These are phyloP conservation scores for Orchesella flavescens DNA, from an alignment of 2,888 invertebrate genomes.

Conservation along the genomic window DNA sequence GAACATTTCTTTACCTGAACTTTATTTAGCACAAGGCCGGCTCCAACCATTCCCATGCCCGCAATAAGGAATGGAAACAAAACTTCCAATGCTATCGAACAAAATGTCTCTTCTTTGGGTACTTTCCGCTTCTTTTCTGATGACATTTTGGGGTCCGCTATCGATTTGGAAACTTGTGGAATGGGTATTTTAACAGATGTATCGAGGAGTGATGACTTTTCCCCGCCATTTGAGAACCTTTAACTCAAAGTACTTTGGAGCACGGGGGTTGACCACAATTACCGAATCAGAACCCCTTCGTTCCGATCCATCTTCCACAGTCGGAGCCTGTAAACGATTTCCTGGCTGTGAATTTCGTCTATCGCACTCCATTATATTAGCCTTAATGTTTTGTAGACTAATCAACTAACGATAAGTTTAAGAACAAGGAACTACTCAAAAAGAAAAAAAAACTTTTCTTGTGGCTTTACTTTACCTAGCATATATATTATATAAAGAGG, in stretches of 20 bases:
- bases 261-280: slow-evolving; percentile 25
- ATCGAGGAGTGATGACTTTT: slow-evolving; percentile 70
- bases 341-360: slow-evolving; percentile 49
- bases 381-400: neutral
- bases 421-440: neutral
- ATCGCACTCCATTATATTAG: slow-evolving; percentile 21
- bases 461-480: neutral
- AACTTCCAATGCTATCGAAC: slow-evolving; percentile 85
- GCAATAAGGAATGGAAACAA: slow-evolving; percentile 89
- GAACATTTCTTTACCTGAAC: slow-evolving; percentile 81
- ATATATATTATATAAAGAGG: neutral
- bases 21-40: slow-evolving; percentile 86
- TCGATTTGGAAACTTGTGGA: slow-evolving; percentile 78
- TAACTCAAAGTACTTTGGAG: slow-evolving; percentile 39
- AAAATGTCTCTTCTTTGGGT: slow-evolving; percentile 77
- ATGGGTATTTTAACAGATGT: slow-evolving; percentile 76
- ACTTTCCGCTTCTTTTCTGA: slow-evolving; percentile 73
- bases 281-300: slow-evolving; percentile 39
- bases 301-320: neutral
- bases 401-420: neutral
- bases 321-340: neutral
- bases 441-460: neutral
- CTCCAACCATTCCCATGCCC: slow-evolving; percentile 93
- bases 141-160: slow-evolving; percentile 74
- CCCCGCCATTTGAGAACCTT: slow-evolving; percentile 52